Evolutionary conservation across 2,888 invertebrate genomes (phyloP).

Genomic region (Scrobipalpa costella): DNA sequence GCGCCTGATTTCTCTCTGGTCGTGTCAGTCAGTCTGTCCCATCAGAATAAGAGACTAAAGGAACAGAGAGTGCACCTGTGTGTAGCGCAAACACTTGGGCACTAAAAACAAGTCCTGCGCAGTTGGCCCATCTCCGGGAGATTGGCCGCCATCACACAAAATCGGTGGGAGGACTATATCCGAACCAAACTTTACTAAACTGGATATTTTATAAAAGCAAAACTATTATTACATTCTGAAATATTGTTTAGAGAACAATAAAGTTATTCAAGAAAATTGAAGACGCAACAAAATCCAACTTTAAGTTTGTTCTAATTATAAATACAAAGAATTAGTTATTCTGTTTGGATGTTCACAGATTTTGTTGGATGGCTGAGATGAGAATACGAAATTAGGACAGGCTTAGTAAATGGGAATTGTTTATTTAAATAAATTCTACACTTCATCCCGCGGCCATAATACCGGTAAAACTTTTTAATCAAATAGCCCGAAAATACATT

Average conservation of each 20-base stretch:
- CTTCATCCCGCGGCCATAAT: slow-evolving; percentile 12
- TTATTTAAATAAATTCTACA: slow-evolving; percentile 1
- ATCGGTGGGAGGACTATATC: no score
- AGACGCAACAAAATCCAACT: neutral
- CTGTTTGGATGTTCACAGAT: slow-evolving; percentile 24
- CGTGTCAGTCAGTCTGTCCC: no score
- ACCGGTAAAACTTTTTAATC: slow-evolving; percentile 1
- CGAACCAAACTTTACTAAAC: no score
- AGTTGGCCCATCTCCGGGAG: no score
- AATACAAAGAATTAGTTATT: slow-evolving; percentile 25
- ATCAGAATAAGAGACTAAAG: no score
- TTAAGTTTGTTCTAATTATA: slow-evolving; percentile 14
- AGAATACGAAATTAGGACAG: slow-evolving; percentile 25
- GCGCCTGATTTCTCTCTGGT: no score
- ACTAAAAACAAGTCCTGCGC: no score
- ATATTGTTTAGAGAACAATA: neutral
- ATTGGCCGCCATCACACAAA: no score
- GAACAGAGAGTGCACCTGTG: no score
- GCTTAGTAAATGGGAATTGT: slow-evolving; percentile 13
- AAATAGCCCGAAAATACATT: neutral
- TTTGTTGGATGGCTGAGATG: slow-evolving; percentile 24
- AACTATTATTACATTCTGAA: no score
- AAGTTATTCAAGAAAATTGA: neutral
- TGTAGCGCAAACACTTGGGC: no score
- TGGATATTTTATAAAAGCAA: no score